Base-by-base conservation (phyloP, 64 coral and sea anemone species). In the Orbicella faveolata region DNA sequence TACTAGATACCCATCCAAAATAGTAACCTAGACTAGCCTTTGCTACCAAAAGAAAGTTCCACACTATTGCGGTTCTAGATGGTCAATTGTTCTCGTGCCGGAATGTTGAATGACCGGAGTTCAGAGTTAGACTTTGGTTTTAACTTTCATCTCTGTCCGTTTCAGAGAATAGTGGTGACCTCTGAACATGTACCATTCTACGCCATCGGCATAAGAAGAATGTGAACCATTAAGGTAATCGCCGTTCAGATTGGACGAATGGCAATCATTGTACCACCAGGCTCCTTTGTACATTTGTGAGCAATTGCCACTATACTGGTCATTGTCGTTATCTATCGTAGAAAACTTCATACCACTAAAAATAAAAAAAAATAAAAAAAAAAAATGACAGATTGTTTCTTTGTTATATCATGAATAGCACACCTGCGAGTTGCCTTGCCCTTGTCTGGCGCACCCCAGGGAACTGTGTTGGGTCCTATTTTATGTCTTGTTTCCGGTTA, bases 231-330 rank as follows among this genome's bases (percentile, higher is more conserved):
- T 48, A 18, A 77, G 75, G 17, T 94, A 73, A 23, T 18, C 7
- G 4, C 92, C 92, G 21, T 94, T 94, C 4, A 94, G 59, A 34
- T 89, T 85, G 14, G 92, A 79, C 17, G n/a, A 3, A 12, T 34
- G 34, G 9, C 87, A 89, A 5, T 11, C 4, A 8, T 86, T 89
- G 77, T 51, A 94, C 92, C 92, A 94, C 87, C 79, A 94, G 30
- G 36, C 92, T 4, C 59, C 74, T 78, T 89, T 89, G 53, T 21
- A 89, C 3, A 26, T 20, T 4, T 77, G 73, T 6, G 87, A 74
- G 61, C 87, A 89, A 52, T 35, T 59, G 13, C 15, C 3, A 41
- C 1, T 0, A 14, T n/a, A 10, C 4, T 14, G 25, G n/a, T 89
- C 87, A 64, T 89, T 89, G 25, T 89, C 87, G 33, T 52, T 19